Base-by-base conservation (phyloP, 2,888 invertebrate genomes). In the Lochmaea crataegi region DNA sequence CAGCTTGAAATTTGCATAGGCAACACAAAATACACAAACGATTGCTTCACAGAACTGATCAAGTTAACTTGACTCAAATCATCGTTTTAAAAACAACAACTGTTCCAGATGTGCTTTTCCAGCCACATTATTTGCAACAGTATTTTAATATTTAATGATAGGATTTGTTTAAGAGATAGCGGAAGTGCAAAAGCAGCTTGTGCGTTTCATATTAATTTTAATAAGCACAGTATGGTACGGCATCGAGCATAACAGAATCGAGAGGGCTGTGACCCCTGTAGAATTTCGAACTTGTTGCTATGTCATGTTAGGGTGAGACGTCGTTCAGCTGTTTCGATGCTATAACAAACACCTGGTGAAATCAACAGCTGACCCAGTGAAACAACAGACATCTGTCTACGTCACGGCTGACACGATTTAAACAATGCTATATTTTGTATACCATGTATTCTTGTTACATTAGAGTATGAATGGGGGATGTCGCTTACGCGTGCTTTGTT, bases 341-440 rank as follows among this genome's bases (percentile, higher is more conserved):
- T 56, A 38, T 74, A 71, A 75, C 81, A 82, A 71, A 75, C 81
- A 82, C 81, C 82, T 81, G 81, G 80, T 71, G 77, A 72, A 76
- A 78, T 78, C 78, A 79, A 80, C 82, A 82, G 80, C 82, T 81
- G 81, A 80, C 80, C 79, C 77, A 76, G 76, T 75, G 78, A 76
- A 75, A 78, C 77, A 76, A 77, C 78, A 76, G 76, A 80, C 80
- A 80, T 79, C 79, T 79, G 79, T 77, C 76, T 76, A 77, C 78
- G 79, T 79, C 78, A 79, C 77, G 80, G 76, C 72, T 73, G 77
- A 79, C 75, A 75, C 76, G 73, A 80, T 73, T 74, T 67, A 76
- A 78, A 78, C 77, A 79, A 79, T 79, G 73, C 76, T 65, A 71
- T 76, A 72, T 71, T 71, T 45, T 67, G 65, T 75, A 66, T 51